Evolutionary conservation across 2,113 vertebrate species (phyloP), one percentile per base, ranked within the genome.

Genomic region (Elgaria multicarinata): DNA sequence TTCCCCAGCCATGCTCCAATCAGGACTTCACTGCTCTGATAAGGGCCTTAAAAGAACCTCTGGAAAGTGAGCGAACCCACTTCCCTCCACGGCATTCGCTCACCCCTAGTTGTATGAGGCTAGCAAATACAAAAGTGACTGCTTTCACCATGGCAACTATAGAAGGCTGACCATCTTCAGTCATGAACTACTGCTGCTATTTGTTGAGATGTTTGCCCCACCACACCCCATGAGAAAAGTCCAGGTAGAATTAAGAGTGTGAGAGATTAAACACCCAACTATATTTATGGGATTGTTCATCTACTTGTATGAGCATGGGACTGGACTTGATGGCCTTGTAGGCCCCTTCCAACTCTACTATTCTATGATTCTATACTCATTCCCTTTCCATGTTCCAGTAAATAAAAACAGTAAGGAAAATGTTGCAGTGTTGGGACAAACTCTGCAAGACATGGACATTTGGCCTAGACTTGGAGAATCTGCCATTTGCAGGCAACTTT

Each of bases 81-180:
- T n/a, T n/a, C n/a, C n/a, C n/a, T n/a, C n/a, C n/a, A n/a, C n/a
- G n/a, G n/a, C n/a, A n/a, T n/a, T n/a, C n/a, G n/a, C n/a, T n/a
- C n/a, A n/a, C n/a, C n/a, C n/a, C n/a, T n/a, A n/a, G n/a, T n/a
- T n/a, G n/a, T 75, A 88, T 50, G 78, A 86, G 92, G 87, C 89
- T 91, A 93, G 94, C 79, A 88, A 95, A 94, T 93, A 93, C 87
- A 90, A 85, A 91, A 86, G 93, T 87, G 89, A 86, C 86, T 91
- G 85, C 82, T 88, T 84, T 87, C 3, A 2, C 91, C 80, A 89
- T 42, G 89, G 85, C 91, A 89, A 87, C 55, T 80, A 89, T 0
- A 50, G 24, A 81, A 92, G 91, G 88, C 86, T 0, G 42, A 93
- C 78, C 53, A 39, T 84, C 87, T 91, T 86, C 85, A 76, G 87